Conservation (phyloP, 2,888 invertebrate genomes). For the Meliscaeva auricollis region DNA sequence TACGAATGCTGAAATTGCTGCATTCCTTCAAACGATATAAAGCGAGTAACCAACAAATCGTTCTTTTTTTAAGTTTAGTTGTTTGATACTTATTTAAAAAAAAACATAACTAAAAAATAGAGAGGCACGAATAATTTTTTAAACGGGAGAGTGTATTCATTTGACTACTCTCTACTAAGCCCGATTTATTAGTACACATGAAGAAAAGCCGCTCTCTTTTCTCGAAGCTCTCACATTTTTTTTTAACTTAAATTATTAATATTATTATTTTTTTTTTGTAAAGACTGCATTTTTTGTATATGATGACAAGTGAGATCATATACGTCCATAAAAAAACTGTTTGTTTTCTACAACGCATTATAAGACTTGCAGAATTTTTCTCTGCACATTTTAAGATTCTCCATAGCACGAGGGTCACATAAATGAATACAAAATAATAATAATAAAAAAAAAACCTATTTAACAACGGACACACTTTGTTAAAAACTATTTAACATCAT, state of each 20-base stretch:
- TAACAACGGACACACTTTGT: constrained; percentile 73
- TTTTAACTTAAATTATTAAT: constrained; percentile 68
- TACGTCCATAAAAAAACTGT: constrained; percentile 50
- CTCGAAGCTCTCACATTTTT: constrained; percentile 66
- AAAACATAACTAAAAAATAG: too few species aligned
- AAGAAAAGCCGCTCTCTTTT: background rate
- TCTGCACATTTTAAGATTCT: constrained; percentile 59
- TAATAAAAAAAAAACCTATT: constrained; percentile 39
- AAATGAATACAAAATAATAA: constrained; percentile 38
- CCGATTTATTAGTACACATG: background rate
- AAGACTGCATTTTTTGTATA: constrained; percentile 74
- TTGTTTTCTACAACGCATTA: constrained; percentile 61
- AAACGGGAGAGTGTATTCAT: constrained; percentile 17
- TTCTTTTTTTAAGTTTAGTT: constrained; percentile 19
- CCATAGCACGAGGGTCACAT: constrained; percentile 26
- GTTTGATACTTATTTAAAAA: constrained; percentile 28
- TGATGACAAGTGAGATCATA: constrained; percentile 57
- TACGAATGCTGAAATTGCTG: constrained; percentile 80
- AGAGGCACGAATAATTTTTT: background rate
- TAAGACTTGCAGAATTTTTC: constrained; percentile 74
- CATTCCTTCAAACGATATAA: constrained; percentile 81
- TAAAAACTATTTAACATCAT: constrained; percentile 71
- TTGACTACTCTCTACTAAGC: background rate
- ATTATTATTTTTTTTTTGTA: constrained; percentile 54
- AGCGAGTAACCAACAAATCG: background rate